Evolutionary conservation across 1,140 invertebrate genomes (phyloP), one percentile per base, ranked within the genome.

Genomic region (Ladona fulva): DNA sequence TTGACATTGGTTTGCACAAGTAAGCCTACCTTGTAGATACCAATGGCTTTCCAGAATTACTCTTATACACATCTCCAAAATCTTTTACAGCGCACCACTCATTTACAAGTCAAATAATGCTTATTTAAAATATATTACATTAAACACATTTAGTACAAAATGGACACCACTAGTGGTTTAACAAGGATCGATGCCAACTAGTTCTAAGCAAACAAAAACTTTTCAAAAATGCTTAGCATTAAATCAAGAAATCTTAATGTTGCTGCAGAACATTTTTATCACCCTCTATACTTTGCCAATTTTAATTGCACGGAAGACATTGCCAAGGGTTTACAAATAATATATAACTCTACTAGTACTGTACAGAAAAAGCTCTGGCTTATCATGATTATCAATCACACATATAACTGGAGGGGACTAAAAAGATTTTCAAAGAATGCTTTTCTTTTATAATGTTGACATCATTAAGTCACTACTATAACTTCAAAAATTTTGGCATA

Each of bases 111-210:
- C n/a, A 66, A 66, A 66, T 66, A 66, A 66, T 66, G 52, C 52
- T 66, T 66, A 66, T 16, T 66, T 16, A 66, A 66, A 66, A 66
- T 66, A 66, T 66, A 66, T 66, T 66, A 66, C 52, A 66, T 66
- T 66, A 66, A 66, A 66, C 52, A 66, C 52, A 66, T 66, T 66
- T 66, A 66, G 52, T 66, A 66, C 52, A 66, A 66, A 66, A 66
- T 66, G 52, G 52, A 66, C 52, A 66, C n/a, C 52, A 66, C 52
- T 66, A 66, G n/a, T 66, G 14, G 14, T 66, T 66, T 66, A 66
- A 66, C 14, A 66, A 66, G 52, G n/a, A 66, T 66, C 52, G 3
- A 66, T 66, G 52, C 52, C 52, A 66, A 12, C 52, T 66, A 66
- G 52, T 22, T 66, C 52, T 12, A 66, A 66, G 52, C 52, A 66